Evolutionary conservation across 1,140 invertebrate genomes (phyloP).

Genomic region (silkworm (Bombyx mori)): ASM3026992v2 NC_085107.1:2304001-2304500

Average conservation of each 20-base stretch:
- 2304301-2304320: constrained; percentile 23
- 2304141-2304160: constrained; percentile 10
- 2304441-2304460: constrained; percentile 25
- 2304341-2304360: constrained; percentile 19
- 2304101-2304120: not conserved
- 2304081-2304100: constrained; percentile 15
- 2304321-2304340: constrained; percentile 16
- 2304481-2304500: constrained; percentile 16
- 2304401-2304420: constrained; percentile 18
- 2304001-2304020: constrained; percentile 51
- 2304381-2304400: constrained; percentile 14
- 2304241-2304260: constrained; percentile 21
- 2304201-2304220: constrained; percentile 20
- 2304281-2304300: constrained; percentile 7
- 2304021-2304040: constrained; percentile 47
- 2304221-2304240: constrained; percentile 15
- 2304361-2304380: constrained; percentile 22
- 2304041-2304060: constrained; percentile 34
- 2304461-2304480: constrained; percentile 32
- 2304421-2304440: constrained; percentile 18
- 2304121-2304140: constrained; percentile 8
- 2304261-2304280: constrained; percentile 18
- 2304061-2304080: constrained; percentile 25
- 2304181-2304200: constrained; percentile 23
- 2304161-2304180: constrained; percentile 12